Evolutionary conservation across 1,140 invertebrate genomes (phyloP).

Genomic region (Subanguina moxae): DNA sequence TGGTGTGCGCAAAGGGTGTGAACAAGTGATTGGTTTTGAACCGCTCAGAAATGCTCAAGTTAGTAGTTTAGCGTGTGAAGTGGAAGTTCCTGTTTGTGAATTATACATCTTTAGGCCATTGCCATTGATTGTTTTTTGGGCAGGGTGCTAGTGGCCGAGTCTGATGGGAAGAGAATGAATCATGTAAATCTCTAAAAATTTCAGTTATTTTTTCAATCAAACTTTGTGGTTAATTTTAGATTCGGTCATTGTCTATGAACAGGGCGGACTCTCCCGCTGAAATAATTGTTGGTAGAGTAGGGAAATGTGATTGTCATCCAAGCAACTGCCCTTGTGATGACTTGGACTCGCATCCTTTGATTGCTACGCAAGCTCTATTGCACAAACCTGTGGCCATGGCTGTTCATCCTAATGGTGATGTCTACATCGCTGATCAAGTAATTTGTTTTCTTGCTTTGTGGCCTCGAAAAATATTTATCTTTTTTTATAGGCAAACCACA

Average conservation of each 20-base stretch:
- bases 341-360: neutral
- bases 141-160: slow-evolving; percentile 9
- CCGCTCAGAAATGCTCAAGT: neutral
- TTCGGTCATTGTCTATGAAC: no score
- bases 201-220: no score
- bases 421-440: slow-evolving; percentile 17
- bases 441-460: neutral
- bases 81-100: no score
- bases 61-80: no score
- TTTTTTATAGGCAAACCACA: neutral
- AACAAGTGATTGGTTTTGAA: neutral
- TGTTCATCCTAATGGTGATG: slow-evolving; percentile 4
- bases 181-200: slow-evolving; percentile 1
- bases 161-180: slow-evolving; percentile 12
- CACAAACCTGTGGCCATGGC: slow-evolving; percentile 3
- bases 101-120: neutral
- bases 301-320: neutral
- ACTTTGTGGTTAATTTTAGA: no score
- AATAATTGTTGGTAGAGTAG: slow-evolving; percentile 4
- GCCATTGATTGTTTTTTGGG: slow-evolving; percentile 1
- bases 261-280: neutral
- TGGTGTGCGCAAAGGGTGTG: slow-evolving; percentile 15
- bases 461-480: neutral
- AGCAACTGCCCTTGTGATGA: slow-evolving; percentile 4
- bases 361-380: neutral